Evolutionary conservation across 1,140 invertebrate genomes (phyloP).

Genomic region (Choristoneura fumiferana): DNA sequence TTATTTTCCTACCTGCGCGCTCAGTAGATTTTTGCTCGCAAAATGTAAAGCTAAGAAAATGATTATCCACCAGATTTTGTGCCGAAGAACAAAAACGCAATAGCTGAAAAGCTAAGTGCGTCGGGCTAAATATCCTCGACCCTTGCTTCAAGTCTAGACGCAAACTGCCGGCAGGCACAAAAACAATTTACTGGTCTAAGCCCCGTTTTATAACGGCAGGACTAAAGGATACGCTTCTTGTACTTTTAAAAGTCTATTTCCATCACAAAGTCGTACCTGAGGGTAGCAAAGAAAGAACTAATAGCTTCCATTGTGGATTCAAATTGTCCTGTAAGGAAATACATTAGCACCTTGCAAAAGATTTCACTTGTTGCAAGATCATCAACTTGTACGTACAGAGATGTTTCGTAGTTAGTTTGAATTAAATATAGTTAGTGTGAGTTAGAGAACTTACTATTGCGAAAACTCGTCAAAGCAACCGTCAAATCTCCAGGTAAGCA

Average conservation of each 20-base stretch:
- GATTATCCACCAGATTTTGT: not conserved
- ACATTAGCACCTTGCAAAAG: too few species aligned
- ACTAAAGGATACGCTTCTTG: slow-evolving; percentile 40
- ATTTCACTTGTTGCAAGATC: too few species aligned
- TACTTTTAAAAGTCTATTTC: slow-evolving; percentile 51
- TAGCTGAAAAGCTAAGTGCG: slow-evolving; percentile 2
- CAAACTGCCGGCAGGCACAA: slow-evolving; percentile 48
- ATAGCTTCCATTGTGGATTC: slow-evolving; percentile 28
- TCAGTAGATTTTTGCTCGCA: too few species aligned
- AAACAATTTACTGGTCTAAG: slow-evolving; percentile 59
- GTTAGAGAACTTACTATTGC: too few species aligned
- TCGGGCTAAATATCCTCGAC: slow-evolving; percentile 31
- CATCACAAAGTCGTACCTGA: slow-evolving; percentile 44
- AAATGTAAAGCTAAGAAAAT: too few species aligned
- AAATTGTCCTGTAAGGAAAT: too few species aligned
- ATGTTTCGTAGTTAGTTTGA: too few species aligned
- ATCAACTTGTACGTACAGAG: too few species aligned
- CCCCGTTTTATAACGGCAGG: slow-evolving; percentile 40
- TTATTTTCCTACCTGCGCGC: too few species aligned
- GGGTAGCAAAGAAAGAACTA: slow-evolving; percentile 32
- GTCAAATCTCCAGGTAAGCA: too few species aligned
- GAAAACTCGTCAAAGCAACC: too few species aligned
- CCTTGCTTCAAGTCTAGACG: slow-evolving; percentile 32
- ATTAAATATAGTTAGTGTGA: too few species aligned
- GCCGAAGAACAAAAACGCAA: not conserved